A percentile compares a stretch with the other conserved stretches of the same genome.
These are phyloP conservation scores for Dynastes tityus DNA, from an alignment of 2,888 invertebrate species.

Conservation along the genomic window DNA sequence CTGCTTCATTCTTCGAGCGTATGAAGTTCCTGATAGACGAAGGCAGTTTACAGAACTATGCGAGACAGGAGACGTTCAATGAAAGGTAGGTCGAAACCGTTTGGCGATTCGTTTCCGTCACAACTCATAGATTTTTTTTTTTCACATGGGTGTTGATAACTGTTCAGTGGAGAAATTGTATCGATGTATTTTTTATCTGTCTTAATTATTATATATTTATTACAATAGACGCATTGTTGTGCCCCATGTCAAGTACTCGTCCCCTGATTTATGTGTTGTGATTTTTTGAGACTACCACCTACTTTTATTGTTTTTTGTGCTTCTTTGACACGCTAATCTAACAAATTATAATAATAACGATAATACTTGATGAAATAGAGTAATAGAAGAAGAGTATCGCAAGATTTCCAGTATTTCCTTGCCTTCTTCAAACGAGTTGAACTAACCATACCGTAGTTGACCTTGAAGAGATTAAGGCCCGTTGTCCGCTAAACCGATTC, in stretches of 20 bases:
- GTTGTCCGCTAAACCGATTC: too few relatives aligned
- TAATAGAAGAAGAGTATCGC: not conserved
- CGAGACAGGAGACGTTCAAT: constrained; percentile 95
- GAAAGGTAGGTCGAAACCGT: constrained; percentile 83
- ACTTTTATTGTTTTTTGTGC: constrained; percentile 54
- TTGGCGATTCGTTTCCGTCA: constrained; percentile 23
- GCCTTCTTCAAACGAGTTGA: too few relatives aligned
- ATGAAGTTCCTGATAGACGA: constrained; percentile 99
- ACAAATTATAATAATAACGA: not conserved
- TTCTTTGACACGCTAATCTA: constrained; percentile 53
- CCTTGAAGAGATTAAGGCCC: too few relatives aligned
- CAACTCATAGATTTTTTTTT: constrained; percentile 54
- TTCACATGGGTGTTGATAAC: constrained; percentile 77
- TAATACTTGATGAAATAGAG: not conserved
- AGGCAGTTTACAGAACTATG: constrained; percentile 98
- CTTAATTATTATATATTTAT: constrained; percentile 64
- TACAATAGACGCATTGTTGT: constrained; percentile 81
- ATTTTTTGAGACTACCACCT: constrained; percentile 60
- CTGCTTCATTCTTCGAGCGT: constrained; percentile 97
- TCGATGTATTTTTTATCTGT: constrained; percentile 63
- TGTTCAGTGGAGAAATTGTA: constrained; percentile 60
- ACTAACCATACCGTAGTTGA: too few relatives aligned
- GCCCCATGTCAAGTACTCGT: constrained; percentile 81
- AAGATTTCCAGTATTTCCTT: too few relatives aligned
- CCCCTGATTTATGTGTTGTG: constrained; percentile 68